These are phyloP conservation scores for Grus americana DNA, from an alignment of 2,113 vertebrate species.

Conservation along the genomic window DNA sequence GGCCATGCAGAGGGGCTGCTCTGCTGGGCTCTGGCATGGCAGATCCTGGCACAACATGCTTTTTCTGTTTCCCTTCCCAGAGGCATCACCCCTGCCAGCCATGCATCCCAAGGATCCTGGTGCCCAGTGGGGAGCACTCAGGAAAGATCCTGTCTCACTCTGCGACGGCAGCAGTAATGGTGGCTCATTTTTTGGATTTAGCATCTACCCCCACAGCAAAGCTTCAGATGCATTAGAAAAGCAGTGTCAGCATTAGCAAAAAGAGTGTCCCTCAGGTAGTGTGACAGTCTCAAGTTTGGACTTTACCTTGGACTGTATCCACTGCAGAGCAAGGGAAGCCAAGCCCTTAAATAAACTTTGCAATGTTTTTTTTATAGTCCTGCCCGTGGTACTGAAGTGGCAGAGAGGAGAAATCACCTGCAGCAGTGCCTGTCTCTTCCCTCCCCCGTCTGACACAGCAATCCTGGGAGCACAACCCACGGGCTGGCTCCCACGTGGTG, in stretches of 20 bases:
- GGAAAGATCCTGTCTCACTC: neutral
- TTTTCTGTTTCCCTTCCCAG: neutral
- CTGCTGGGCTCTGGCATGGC: neutral
- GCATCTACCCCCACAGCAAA: neutral
- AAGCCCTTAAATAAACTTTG: neutral
- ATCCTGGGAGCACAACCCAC: neutral
- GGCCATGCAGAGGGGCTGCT: neutral
- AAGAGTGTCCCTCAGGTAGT: neutral
- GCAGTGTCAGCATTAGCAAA: neutral
- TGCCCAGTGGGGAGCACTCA: neutral
- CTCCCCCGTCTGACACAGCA: fast-evolving
- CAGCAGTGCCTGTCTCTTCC: neutral
- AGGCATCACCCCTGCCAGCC: neutral
- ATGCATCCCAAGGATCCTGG: neutral
- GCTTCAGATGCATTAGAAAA: neutral
- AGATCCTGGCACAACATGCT: neutral
- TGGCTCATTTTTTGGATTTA: neutral
- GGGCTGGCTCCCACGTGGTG: fast-evolving
- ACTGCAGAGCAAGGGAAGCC: slow-evolving; percentile 24
- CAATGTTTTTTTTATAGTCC: slow-evolving; percentile 1
- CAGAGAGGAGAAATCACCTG: neutral
- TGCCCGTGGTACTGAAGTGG: fast-evolving
- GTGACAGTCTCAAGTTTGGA: neutral
- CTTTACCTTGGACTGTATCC: slow-evolving; percentile 45
- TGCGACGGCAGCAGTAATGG: fast-evolving